A percentile compares a stretch with the other conserved stretches of the same genome.
Evolutionary conservation across 1,140 invertebrate genomes (phyloP).

Genomic region (Cotesia vestalis): DNA sequence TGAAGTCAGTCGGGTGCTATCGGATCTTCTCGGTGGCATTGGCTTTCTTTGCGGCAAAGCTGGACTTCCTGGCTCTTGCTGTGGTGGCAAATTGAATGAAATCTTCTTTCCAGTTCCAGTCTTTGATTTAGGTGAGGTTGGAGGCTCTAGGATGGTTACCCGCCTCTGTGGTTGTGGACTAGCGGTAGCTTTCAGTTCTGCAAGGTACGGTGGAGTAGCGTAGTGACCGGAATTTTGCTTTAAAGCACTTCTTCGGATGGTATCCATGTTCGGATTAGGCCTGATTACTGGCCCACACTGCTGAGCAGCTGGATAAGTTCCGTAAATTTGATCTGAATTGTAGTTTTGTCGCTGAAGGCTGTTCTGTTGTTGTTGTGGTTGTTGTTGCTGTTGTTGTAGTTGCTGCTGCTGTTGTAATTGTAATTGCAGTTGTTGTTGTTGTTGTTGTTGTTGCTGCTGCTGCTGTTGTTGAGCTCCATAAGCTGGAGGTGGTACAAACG

Average conservation of each 20-base stretch:
- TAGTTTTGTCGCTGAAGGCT: slow-evolving; percentile 51
- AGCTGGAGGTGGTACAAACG: slow-evolving; percentile 64
- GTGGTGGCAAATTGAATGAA: slow-evolving; percentile 65
- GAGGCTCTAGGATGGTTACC: slow-evolving; percentile 65
- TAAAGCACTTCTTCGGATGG: slow-evolving; percentile 58
- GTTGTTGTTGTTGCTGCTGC: no score
- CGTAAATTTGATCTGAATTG: slow-evolving; percentile 50
- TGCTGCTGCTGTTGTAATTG: slow-evolving; percentile 42
- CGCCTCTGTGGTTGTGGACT: slow-evolving; percentile 64
- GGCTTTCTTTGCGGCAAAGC: slow-evolving; percentile 67
- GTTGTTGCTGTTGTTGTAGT: no score
- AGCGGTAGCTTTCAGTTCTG: slow-evolving; percentile 60
- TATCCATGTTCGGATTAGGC: slow-evolving; percentile 59
- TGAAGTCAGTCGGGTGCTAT: slow-evolving; percentile 75
- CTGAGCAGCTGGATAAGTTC: slow-evolving; percentile 36
- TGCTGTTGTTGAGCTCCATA: slow-evolving; percentile 52
- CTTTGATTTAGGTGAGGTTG: slow-evolving; percentile 62
- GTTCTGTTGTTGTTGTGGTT: no score
- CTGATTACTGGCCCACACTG: slow-evolving; percentile 50
- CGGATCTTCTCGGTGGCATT: slow-evolving; percentile 75
- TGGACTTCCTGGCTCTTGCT: slow-evolving; percentile 64
- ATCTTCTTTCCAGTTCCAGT: slow-evolving; percentile 66
- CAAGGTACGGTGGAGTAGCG: slow-evolving; percentile 59
- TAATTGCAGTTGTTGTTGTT: slow-evolving; percentile 44
- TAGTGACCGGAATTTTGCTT: slow-evolving; percentile 59